These are phyloP conservation scores for Pammene fasciana DNA, from an alignment of 2,888 invertebrate genomes.

Conservation along the genomic window DNA sequence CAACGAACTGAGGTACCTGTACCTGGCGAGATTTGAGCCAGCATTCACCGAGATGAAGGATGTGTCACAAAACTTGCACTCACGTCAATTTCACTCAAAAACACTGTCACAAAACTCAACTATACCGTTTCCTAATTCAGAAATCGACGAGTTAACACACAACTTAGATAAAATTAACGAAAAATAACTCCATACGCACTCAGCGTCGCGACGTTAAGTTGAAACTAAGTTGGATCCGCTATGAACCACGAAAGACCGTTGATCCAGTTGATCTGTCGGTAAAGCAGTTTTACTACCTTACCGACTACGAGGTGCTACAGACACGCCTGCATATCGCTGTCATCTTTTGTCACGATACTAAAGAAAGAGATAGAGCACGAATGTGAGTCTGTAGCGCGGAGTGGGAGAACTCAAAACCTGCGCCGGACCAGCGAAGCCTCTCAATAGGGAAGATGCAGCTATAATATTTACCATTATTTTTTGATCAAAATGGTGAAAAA, in stretches of 20 bases:
- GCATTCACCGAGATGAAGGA: conserved; percentile 73
- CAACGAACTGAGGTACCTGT: conserved; percentile 76
- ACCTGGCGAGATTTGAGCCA: conserved; percentile 75
- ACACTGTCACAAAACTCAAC: conserved; percentile 59
- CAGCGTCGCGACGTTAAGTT: conserved; percentile 72
- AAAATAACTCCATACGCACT: conserved; percentile 69
- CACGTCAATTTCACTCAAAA: conserved; percentile 54
- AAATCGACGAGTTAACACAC: conserved; percentile 68
- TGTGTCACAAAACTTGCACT: conserved; percentile 56
- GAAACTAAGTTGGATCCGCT: conserved; percentile 79
- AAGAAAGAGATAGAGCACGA: conserved; percentile 55
- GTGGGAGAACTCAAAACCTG: conserved; percentile 77
- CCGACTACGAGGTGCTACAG: conserved; percentile 60
- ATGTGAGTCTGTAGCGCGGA: conserved; percentile 56
- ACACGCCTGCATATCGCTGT: conserved; percentile 48
- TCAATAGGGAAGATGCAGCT: too few species aligned
- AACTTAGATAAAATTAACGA: conserved; percentile 62
- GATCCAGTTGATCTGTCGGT: conserved; percentile 78
- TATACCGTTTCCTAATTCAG: conserved; percentile 59
- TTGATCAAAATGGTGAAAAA: too few species aligned
- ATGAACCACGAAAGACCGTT: conserved; percentile 79
- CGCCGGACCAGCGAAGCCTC: conserved; percentile 74
- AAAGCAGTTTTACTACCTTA: conserved; percentile 72
- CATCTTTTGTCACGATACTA: conserved; percentile 53
- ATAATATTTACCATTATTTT: too few species aligned